These are phyloP conservation scores for Sphaeridia pumilis DNA, from an alignment of 2,888 invertebrate genomes.

Conservation along the genomic window DNA sequence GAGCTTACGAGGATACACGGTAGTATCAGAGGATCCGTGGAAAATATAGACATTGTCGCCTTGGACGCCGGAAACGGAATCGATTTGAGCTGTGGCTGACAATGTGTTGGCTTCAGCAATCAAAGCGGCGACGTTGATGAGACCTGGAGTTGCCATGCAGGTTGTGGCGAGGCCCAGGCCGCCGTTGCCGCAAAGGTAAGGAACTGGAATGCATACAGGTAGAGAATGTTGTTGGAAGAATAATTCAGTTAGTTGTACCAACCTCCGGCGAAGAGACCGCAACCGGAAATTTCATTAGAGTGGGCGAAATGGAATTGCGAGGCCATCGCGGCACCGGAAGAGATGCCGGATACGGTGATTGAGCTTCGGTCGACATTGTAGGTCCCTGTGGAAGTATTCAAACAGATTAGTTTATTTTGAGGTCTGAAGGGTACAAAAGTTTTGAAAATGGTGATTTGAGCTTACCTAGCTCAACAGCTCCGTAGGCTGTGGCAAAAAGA, in stretches of 20 bases:
- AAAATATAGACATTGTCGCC: slow-evolving; percentile 38
- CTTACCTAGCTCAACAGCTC: no score
- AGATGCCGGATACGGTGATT: slow-evolving; percentile 37
- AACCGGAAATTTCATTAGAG: slow-evolving; percentile 38
- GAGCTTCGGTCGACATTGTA: slow-evolving; percentile 36
- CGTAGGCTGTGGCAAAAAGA: no score
- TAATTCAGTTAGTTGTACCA: no score
- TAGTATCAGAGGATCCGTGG: slow-evolving; percentile 37
- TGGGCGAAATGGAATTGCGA: slow-evolving; percentile 40
- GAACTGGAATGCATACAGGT: no score
- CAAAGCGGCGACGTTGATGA: slow-evolving; percentile 22
- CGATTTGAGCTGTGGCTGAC: slow-evolving; percentile 36
- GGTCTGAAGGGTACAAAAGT: no score
- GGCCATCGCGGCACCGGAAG: slow-evolving; percentile 40
- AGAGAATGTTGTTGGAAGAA: no score
- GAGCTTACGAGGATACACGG: slow-evolving; percentile 39
- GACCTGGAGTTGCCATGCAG: slow-evolving; percentile 27
- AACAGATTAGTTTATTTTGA: no score
- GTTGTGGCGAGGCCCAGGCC: slow-evolving; percentile 21
- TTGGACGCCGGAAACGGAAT: slow-evolving; percentile 37
- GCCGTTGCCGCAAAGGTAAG: slow-evolving; percentile 30
- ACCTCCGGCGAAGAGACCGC: slow-evolving; percentile 40
- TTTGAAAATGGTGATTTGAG: no score
- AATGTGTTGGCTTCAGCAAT: slow-evolving; percentile 22
- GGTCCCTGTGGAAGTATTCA: no score